These are phyloP conservation scores for Glossosoma conforme DNA, from an alignment of 1,140 invertebrate species.

Conservation along the genomic window DNA sequence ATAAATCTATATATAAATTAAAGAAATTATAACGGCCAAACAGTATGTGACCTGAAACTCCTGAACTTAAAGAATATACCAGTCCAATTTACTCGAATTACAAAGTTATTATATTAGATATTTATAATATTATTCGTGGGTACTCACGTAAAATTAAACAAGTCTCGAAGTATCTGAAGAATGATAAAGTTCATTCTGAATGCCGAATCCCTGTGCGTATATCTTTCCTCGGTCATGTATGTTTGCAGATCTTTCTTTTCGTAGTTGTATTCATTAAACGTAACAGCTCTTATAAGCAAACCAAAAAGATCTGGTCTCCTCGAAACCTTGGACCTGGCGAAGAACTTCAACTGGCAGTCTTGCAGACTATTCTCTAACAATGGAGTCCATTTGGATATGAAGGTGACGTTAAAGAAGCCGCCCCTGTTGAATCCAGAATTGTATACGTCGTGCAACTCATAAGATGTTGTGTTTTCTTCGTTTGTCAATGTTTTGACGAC, in stretches of 20 bases:
- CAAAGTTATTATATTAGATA: no score
- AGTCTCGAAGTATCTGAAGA: constrained; percentile 16
- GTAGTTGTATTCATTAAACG: constrained; percentile 11
- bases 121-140: no score
- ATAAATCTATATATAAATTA: no score
- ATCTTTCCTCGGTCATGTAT: constrained; percentile 20
- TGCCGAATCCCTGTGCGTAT: constrained; percentile 19
- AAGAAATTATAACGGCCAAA: no score
- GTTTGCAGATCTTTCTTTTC: constrained; percentile 3
- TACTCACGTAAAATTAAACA: constrained; percentile 30
- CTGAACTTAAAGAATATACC: no score
- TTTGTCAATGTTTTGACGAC: constrained; percentile 9
- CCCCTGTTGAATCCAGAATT: constrained; percentile 21
- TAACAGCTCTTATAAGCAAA: constrained; percentile 18
- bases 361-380: not conserved
- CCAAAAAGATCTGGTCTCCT: constrained; percentile 20
- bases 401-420: constrained; percentile 9
- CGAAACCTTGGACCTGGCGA: constrained; percentile 6
- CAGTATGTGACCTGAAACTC: no score
- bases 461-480: not conserved
- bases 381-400: constrained; percentile 14
- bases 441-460: constrained; percentile 23
- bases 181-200: constrained; percentile 26
- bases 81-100: no score
- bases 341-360: constrained; percentile 12